These are phyloP conservation scores for Hyperoplus immaculatus DNA, from an alignment of 2,797 vertebrate genomes.

Conservation along the genomic window DNA sequence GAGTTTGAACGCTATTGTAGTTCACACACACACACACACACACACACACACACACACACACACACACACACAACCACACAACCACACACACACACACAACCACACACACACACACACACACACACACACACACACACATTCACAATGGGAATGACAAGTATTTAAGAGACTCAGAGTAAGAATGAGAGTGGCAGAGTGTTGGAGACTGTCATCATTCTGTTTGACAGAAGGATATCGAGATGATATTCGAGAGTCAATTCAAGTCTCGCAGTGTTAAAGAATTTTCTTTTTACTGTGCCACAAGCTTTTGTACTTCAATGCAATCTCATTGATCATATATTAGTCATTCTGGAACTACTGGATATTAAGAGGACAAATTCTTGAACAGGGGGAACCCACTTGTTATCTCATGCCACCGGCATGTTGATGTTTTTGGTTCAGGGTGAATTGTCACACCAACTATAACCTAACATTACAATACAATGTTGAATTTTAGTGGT, in stretches of 20 bases:
- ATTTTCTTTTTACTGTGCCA: slow-evolving; percentile 23
- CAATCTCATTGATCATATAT: not conserved
- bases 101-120: slow-evolving; percentile 19
- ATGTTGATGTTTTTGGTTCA: not conserved
- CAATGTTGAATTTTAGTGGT: not conserved
- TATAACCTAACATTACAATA: not conserved
- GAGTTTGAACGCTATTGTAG: slow-evolving; percentile 47
- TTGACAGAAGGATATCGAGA: slow-evolving; percentile 46
- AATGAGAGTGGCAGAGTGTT: slow-evolving; percentile 12
- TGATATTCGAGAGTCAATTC: slow-evolving; percentile 36
- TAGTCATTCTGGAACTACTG: not conserved
- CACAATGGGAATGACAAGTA: slow-evolving; percentile 58
- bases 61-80: slow-evolving; percentile 6
- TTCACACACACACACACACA: not conserved
- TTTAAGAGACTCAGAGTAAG: slow-evolving; percentile 38
- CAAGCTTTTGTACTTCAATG: not conserved
- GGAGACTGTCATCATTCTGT: not conserved
- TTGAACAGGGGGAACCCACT: not conserved
- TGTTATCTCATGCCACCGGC: not conserved
- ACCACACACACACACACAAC: slow-evolving; percentile 4
- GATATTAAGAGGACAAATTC: not conserved
- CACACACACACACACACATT: slow-evolving; percentile 2
- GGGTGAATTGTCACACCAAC: not conserved
- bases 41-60: slow-evolving; percentile 2
- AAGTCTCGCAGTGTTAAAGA: slow-evolving; percentile 37